Conservation (phyloP, 2,113 vertebrate species). For the Catharus fuscescens region DNA sequence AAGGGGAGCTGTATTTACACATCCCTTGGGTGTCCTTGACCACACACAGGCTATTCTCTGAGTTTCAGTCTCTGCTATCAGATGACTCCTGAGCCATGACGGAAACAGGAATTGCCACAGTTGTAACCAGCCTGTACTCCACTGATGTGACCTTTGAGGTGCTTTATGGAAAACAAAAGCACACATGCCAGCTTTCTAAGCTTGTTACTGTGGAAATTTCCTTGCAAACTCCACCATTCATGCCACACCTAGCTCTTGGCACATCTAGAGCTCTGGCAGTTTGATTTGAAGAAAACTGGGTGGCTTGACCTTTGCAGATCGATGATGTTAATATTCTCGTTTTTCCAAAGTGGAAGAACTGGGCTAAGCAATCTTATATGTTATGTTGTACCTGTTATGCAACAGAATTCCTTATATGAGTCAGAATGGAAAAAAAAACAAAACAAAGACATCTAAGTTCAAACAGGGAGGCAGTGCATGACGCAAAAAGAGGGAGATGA, state of each 20-base stretch:
- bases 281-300: neutral
- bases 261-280: neutral
- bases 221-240: neutral
- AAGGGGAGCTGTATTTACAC: neutral
- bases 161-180: neutral
- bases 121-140: neutral
- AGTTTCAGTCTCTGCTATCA: neutral
- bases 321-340: neutral
- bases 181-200: neutral
- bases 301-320: neutral
- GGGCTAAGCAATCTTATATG: neutral
- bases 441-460: neutral
- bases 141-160: neutral
- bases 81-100: neutral
- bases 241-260: neutral
- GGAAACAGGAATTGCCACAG: neutral
- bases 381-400: neutral
- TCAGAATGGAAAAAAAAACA: neutral
- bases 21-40: neutral
- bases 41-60: neutral
- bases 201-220: neutral
- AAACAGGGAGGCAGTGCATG: neutral
- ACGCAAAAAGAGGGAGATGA: neutral
- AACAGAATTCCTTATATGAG: neutral
- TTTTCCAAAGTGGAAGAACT: neutral